Evolutionary conservation across 2,113 vertebrate genomes (phyloP), one percentile per base, ranked within the genome.

Genomic region (Rhabdomys dilectus): DNA sequence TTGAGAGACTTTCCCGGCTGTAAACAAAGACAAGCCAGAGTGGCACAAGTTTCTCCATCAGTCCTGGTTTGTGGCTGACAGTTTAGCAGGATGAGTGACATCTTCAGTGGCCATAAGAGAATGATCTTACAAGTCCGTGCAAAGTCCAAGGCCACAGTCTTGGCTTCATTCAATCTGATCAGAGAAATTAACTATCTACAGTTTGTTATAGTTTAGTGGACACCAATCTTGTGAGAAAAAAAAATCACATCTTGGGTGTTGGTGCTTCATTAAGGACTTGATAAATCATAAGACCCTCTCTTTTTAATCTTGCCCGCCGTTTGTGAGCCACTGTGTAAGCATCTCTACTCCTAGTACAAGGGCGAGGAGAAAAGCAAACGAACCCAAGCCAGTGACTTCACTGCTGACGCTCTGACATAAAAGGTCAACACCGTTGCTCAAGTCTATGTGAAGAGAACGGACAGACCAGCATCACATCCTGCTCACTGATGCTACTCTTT

Each of bases 301-400:
- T 92, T 92, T 78, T 93, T 92, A 77, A 34, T 78, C 29, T 51
- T 24, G 94, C 36, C 86, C 45, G 29, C 21, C 26, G 45, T 70
- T 81, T 76, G 48, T 62, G 84, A 93, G 73, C 51, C 70, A 90
- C 88, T 76, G 76, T 68, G 82, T 3, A 77, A 42, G 42, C 31
- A 48, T 89, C 42, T 91, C 64, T 7, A 51, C n/a, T 64, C 36
- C 51, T 34, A 66, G 34, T 48, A 76, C 53, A 81, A 95, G 94
- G n/a, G 48, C 51, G 21, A 85, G 51, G 81, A 90, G 66, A 58
- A 94, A 81, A 86, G 78, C 17, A 91, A 92, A 78, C 13, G 15
- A 72, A 78, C 78, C 5, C 2, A 13, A 92, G 60, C 34, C 53
- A 81, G 0, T 82, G n/a, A 60, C 3, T 72, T 86, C 34, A 45